Percentiles rank a stretch among this genome's conserved stretches.
Conservation (phyloP, 2,797 vertebrate species). For the Rhinella marina region DNA sequence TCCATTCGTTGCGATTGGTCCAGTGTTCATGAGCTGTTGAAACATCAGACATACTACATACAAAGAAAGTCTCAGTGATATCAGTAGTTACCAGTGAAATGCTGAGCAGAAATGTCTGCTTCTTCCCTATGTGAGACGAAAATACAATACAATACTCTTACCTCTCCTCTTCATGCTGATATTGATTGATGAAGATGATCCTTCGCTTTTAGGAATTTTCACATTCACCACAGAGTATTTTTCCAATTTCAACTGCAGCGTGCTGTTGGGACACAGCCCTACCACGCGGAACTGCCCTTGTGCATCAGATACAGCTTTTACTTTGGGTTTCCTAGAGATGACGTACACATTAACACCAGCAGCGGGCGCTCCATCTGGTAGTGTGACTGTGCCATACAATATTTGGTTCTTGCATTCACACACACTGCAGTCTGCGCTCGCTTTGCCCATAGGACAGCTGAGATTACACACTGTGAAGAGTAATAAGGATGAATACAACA, state of each 20-base stretch:
- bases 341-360: constrained; percentile 76
- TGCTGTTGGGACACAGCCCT: constrained; percentile 88
- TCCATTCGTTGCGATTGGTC: neutral
- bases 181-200: constrained; percentile 79
- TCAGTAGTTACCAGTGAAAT: neutral
- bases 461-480: constrained; percentile 80
- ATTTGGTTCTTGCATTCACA: constrained; percentile 90
- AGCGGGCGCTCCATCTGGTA: constrained; percentile 83
- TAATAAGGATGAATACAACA: neutral
- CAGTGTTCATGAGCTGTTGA: neutral
- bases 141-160: constrained; percentile 66
- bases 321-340: constrained; percentile 74
- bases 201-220: constrained; percentile 73
- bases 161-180: constrained; percentile 87
- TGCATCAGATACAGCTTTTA: constrained; percentile 83
- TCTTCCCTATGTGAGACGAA: neutral
- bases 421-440: constrained; percentile 85
- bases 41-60: neutral
- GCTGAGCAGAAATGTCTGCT: neutral
- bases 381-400: constrained; percentile 84
- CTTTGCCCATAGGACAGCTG: constrained; percentile 83
- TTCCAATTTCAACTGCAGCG: constrained; percentile 81
- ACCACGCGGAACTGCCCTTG: constrained; percentile 88
- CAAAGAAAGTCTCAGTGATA: neutral
- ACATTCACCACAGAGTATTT: constrained; percentile 77